A percentile compares a stretch with the other conserved stretches of the same genome.
These are phyloP conservation scores for Parelbella ahira DNA, from an alignment of 2,888 invertebrate genomes.

Conservation along the genomic window DNA sequence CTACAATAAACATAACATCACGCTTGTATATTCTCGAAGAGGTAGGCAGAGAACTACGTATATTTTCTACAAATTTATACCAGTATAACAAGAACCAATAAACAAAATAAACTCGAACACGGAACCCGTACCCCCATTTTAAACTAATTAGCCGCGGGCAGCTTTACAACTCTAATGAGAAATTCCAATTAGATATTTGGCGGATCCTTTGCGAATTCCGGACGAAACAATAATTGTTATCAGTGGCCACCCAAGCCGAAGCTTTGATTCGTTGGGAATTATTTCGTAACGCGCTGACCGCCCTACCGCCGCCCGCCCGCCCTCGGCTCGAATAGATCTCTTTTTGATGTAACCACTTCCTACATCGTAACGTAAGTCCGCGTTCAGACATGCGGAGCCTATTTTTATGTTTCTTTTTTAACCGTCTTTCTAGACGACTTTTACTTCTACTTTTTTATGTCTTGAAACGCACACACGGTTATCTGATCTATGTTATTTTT, in stretches of 20 bases:
- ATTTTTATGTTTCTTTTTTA: no score
- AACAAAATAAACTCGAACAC: slow-evolving; percentile 19
- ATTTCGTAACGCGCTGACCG: slow-evolving; percentile 46
- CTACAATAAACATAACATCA: no score
- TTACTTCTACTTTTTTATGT: no score
- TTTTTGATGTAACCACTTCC: slow-evolving; percentile 77
- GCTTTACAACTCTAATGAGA: slow-evolving; percentile 66
- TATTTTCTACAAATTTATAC: no score
- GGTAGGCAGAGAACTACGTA: no score
- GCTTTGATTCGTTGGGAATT: slow-evolving; percentile 60
- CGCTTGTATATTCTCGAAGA: no score
- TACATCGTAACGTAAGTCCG: slow-evolving; percentile 34
- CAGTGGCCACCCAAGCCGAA: slow-evolving; percentile 60
- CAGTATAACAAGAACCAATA: background rate
- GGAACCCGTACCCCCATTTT: slow-evolving; percentile 43
- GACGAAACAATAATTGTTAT: slow-evolving; percentile 72
- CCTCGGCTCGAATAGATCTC: slow-evolving; percentile 50
- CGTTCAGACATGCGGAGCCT: no score
- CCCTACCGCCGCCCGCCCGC: slow-evolving; percentile 33
- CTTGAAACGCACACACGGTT: no score
- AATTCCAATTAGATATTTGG: slow-evolving; percentile 78
- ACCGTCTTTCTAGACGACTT: no score
- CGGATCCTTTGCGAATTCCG: slow-evolving; percentile 56
- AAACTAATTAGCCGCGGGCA: slow-evolving; percentile 61
- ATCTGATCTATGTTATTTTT: no score